Evolutionary conservation across 2,113 vertebrate species (phyloP), one percentile per base, ranked within the genome.

Genomic region (Salminus brasiliensis): DNA sequence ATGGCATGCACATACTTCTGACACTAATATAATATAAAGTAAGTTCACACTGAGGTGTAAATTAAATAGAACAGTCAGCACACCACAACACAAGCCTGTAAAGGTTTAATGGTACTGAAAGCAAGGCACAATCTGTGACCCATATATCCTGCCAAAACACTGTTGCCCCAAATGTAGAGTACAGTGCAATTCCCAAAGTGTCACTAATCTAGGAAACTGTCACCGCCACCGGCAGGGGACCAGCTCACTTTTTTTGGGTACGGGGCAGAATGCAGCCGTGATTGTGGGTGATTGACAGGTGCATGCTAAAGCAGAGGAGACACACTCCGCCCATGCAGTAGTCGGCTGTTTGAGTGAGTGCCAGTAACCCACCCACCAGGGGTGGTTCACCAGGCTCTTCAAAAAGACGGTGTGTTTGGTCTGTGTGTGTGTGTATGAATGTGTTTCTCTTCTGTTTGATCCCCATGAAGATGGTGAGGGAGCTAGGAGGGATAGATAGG

Each of bases 331-430:
- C 82, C 60, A 52, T 72, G 62, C 72, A 66, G 59, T 75, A 66
- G 66, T 49, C 9, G 32, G 52, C 59, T 76, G 72, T 76, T 70
- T 76, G 81, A 76, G 72, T 79, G 77, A 83, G 30, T 49, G 60
- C 59, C 72, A 80, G 66, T 72, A 76, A 59, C 47, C 11, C 82
- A 83, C 82, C 77, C 78, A 72, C 43, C 43, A 72, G 73, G 78
- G 73, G 66, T 39, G 49, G 21, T 60, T 76, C 67, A 67, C 18
- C 15, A 30, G 47, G 47, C 29, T 66, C 78, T 83, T 80, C 67
- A 83, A 75, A 83, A 76, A 76, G 78, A 59, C 18, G 57, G 77
- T 79, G 12, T 41, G 71, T 65, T 18, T 65, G 62, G 29, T 16
- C 34, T 36, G 32, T 32, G 57, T 29, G 27, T 52, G 47, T 32